A percentile compares a stretch with the other conserved stretches of the same genome.
Evolutionary conservation across 2,797 vertebrate genomes (phyloP).

Genomic region (Adrianichthys oophorus): DNA sequence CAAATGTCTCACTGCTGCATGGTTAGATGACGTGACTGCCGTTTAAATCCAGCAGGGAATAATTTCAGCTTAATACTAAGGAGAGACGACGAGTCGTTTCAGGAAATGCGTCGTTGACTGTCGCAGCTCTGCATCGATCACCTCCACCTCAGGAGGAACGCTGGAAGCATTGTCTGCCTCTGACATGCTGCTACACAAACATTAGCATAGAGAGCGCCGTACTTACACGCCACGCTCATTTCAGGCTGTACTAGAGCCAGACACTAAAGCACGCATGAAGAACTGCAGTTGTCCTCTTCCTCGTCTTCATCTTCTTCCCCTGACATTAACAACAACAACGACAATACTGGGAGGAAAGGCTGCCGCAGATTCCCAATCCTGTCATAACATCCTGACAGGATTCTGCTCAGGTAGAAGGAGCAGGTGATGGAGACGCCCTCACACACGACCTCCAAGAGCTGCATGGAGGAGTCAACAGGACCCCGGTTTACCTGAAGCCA

Average conservation of each 20-base stretch:
- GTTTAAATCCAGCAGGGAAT: no score
- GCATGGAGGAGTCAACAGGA: no score
- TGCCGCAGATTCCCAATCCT: slow-evolving; percentile 41
- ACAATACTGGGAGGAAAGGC: slow-evolving; percentile 18
- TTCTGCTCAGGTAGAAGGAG: slow-evolving; percentile 37
- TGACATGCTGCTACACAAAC: slow-evolving; percentile 30
- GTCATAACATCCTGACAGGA: slow-evolving; percentile 46
- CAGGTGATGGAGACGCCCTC: slow-evolving; percentile 35
- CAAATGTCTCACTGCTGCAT: no score
- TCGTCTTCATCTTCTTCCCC: slow-evolving; percentile 1
- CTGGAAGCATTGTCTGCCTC: slow-evolving; percentile 21
- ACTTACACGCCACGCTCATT: slow-evolving; percentile 52
- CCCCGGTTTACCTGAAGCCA: no score
- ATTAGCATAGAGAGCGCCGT: slow-evolving; percentile 56
- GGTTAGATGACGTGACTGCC: no score
- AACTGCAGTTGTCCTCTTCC: slow-evolving; percentile 29
- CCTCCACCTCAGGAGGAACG: slow-evolving; percentile 13
- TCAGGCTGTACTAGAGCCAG: slow-evolving; percentile 52
- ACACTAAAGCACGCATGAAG: slow-evolving; percentile 55
- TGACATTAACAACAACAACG: slow-evolving; percentile 18
- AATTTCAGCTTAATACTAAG: neutral
- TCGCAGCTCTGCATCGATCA: slow-evolving; percentile 2
- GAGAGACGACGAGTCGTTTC: slow-evolving; percentile 2
- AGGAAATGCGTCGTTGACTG: slow-evolving; percentile 15
- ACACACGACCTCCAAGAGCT: neutral